Evolutionary conservation across 2,797 vertebrate species (phyloP).

Genomic region (Rallus crepitans): DNA sequence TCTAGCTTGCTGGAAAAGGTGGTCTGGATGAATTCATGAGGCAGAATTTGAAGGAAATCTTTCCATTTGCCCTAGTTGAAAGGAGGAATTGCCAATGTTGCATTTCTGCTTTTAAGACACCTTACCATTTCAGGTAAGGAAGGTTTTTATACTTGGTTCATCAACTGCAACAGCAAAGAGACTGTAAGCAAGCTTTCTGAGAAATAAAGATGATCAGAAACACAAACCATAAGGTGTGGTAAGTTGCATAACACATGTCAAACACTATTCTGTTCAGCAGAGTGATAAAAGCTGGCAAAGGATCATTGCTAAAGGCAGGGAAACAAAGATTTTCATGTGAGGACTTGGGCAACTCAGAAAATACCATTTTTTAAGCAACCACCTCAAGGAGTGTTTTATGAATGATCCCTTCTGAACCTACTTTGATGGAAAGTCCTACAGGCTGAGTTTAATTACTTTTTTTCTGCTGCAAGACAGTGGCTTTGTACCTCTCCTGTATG

Average conservation of each 20-base stretch:
- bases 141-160: not conserved
- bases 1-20: not conserved
- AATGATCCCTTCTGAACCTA: not conserved
- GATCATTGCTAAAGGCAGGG: not conserved
- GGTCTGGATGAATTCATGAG: not conserved
- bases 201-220: not conserved
- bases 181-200: not conserved
- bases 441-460: not conserved
- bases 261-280: rapidly evolving
- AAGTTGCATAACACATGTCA: not conserved
- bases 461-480: not conserved
- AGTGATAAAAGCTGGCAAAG: not conserved
- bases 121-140: not conserved
- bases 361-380: not conserved
- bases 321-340: not conserved
- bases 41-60: not conserved
- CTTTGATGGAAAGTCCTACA: not conserved
- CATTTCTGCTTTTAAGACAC: not conserved
- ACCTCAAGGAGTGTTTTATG: not conserved
- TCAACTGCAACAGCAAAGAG: not conserved
- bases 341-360: not conserved
- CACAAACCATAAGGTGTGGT: not conserved
- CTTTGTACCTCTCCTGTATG: not conserved
- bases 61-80: not conserved
- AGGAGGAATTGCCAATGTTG: not conserved